Conservation (phyloP, 2,797 vertebrate species). For the Leptoclinus maculatus region DNA sequence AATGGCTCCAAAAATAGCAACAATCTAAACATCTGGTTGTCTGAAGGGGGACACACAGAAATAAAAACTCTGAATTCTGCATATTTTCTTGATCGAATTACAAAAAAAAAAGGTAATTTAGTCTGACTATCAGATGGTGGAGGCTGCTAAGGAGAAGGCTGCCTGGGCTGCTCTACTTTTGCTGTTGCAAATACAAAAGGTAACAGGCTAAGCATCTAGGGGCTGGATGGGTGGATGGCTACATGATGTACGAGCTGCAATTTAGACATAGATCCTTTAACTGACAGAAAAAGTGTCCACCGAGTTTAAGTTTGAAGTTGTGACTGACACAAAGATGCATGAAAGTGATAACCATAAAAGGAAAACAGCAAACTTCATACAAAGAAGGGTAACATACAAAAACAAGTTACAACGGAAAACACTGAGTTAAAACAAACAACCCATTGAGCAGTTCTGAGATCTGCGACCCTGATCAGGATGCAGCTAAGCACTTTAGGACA, state of each 20-base stretch:
- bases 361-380: not conserved
- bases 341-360: not conserved
- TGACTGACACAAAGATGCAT: not conserved
- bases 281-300: not conserved
- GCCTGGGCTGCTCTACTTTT: not conserved
- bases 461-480: slow-evolving; percentile 78
- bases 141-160: not conserved
- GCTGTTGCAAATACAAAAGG: slow-evolving; percentile 12
- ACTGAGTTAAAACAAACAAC: slow-evolving; percentile 52
- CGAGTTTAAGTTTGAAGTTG: not conserved
- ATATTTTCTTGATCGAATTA: not conserved
- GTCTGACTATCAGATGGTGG: not conserved
- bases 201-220: slow-evolving; percentile 5
- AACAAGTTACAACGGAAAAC: slow-evolving; percentile 36
- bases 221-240: not conserved
- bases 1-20: not conserved
- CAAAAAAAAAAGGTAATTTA: not conserved
- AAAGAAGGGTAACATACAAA: slow-evolving; percentile 6
- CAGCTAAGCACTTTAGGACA: slow-evolving; percentile 73
- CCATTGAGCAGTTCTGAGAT: slow-evolving; percentile 57
- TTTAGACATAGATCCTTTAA: not conserved
- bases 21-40: not conserved
- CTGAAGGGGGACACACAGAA: not conserved
- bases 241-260: not conserved
- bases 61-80: not conserved